Percentiles rank a stretch among this genome's conserved stretches.
These are phyloP conservation scores for Megaustenia siamemsis DNA, from an alignment of 2,888 invertebrate genomes.

Conservation along the genomic window DNA sequence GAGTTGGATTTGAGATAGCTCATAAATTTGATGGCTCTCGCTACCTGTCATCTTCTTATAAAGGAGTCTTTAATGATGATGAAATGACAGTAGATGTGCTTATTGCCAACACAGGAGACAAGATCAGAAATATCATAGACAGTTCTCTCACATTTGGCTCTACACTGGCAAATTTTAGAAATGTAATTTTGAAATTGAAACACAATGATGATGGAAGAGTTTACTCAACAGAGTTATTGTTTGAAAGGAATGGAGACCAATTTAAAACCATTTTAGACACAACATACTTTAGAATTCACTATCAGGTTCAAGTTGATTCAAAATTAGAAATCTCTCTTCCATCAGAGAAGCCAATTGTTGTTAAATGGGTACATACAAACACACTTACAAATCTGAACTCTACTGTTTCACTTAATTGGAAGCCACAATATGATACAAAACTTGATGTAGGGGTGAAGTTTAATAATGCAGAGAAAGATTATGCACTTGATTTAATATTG, in stretches of 20 bases:
- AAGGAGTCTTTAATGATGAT: slow-evolving; percentile 47
- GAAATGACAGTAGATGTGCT: slow-evolving; percentile 31
- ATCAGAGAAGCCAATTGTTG: slow-evolving; percentile 24
- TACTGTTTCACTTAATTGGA: slow-evolving; percentile 22
- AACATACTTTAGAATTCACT: slow-evolving; percentile 37
- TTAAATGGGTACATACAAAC: slow-evolving; percentile 43
- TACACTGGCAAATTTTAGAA: slow-evolving; percentile 23
- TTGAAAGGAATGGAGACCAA: slow-evolving; percentile 46
- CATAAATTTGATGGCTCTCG: slow-evolving; percentile 53
- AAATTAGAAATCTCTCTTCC: slow-evolving; percentile 35
- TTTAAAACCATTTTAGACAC: slow-evolving; percentile 50
- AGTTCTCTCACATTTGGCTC: slow-evolving; percentile 43
- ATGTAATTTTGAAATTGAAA: slow-evolving; percentile 39
- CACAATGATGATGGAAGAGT: slow-evolving; percentile 44
- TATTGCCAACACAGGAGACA: slow-evolving; percentile 47
- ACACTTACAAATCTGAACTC: slow-evolving; percentile 50
- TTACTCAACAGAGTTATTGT: slow-evolving; percentile 30
- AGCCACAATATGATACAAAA: slow-evolving; percentile 29
- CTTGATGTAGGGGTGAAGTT: slow-evolving; percentile 35
- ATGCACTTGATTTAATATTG: slow-evolving; percentile 27
- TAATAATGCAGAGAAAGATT: slow-evolving; percentile 44
- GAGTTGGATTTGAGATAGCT: slow-evolving; percentile 18
- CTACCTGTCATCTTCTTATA: slow-evolving; percentile 33
- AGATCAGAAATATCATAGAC: slow-evolving; percentile 28
- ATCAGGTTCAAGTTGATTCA: slow-evolving; percentile 31